phyloP scores from a whole-genome alignment of 1,140 invertebrate genomes.

The Lethrus apterus region DNA sequence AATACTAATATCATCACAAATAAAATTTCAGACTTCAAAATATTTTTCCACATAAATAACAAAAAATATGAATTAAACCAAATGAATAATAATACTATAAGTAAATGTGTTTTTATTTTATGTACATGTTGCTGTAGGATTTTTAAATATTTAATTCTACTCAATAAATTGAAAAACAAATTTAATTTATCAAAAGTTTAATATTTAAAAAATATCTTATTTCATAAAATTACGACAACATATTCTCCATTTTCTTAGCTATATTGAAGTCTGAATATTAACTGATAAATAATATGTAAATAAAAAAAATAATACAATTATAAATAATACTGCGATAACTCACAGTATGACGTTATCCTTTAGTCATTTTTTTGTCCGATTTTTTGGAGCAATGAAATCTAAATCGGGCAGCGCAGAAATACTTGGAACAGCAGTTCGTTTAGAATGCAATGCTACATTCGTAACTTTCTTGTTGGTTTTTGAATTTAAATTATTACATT shows the following conservation, averaged over 20 bases:
- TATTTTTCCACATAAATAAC: constrained; percentile 6
- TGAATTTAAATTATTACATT: background rate
- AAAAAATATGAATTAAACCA: no score
- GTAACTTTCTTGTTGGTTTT: constrained; percentile 13
- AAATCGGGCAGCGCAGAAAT: constrained; percentile 44
- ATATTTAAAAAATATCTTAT: constrained; percentile 1
- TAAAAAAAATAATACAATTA: background rate
- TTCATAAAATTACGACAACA: no score
- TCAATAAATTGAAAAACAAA: background rate
- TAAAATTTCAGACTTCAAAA: background rate
- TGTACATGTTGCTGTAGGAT: no score
- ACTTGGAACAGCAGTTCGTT: constrained; percentile 36
- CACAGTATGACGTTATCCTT: constrained; percentile 36
- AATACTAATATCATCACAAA: background rate
- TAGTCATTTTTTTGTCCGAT: constrained; percentile 35
- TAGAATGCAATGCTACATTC: constrained; percentile 2
- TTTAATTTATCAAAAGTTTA: constrained; percentile 3
- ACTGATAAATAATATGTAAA: no score
- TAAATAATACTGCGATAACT: background rate
- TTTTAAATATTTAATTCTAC: background rate
- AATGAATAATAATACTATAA: no score
- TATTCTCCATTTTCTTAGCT: no score
- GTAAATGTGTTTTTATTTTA: no score
- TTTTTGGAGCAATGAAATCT: constrained; percentile 43
- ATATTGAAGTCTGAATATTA: no score